Conservation (phyloP, 64 coral and sea anemone species). For the Montipora foliosa region DNA sequence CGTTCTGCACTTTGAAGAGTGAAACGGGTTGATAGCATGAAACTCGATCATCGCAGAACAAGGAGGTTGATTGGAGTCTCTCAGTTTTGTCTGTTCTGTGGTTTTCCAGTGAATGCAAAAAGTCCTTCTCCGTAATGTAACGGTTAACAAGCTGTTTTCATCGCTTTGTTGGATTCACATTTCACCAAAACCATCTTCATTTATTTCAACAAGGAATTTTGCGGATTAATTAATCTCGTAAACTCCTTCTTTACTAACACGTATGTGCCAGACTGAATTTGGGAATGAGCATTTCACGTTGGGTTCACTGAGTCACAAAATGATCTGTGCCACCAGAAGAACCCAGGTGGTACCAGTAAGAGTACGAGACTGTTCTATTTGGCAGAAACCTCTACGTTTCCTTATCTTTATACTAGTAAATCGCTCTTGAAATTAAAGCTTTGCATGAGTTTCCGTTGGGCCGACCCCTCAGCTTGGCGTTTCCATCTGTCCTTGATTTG, state of each 20-base stretch:
- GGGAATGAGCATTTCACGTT: background rate
- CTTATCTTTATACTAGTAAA: no score
- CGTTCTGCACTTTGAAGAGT: background rate
- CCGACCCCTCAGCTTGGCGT: no score
- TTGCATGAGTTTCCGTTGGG: no score
- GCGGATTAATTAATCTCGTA: conserved; percentile 55
- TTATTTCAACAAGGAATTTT: conserved; percentile 2
- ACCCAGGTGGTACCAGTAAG: background rate
- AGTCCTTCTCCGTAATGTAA: background rate
- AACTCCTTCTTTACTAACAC: conserved; percentile 39
- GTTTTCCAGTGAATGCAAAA: conserved; percentile 2
- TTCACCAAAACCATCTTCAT: background rate
- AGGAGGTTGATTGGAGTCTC: conserved; percentile 26
- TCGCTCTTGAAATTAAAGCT: no score
- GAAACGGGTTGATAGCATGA: background rate
- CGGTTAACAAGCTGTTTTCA: conserved; percentile 7
- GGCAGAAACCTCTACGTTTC: background rate
- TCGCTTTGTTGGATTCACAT: conserved; percentile 21
- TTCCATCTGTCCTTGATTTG: no score
- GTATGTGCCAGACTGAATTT: background rate
- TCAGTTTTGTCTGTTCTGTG: conserved; percentile 20
- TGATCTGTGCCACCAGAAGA: background rate
- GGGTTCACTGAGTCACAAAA: background rate
- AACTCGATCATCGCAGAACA: conserved; percentile 2
- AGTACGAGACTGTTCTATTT: background rate